A percentile compares a stretch with the other conserved stretches of the same genome.
Evolutionary conservation across 2,888 invertebrate species (phyloP).

Genomic region (Phania funesta): DNA sequence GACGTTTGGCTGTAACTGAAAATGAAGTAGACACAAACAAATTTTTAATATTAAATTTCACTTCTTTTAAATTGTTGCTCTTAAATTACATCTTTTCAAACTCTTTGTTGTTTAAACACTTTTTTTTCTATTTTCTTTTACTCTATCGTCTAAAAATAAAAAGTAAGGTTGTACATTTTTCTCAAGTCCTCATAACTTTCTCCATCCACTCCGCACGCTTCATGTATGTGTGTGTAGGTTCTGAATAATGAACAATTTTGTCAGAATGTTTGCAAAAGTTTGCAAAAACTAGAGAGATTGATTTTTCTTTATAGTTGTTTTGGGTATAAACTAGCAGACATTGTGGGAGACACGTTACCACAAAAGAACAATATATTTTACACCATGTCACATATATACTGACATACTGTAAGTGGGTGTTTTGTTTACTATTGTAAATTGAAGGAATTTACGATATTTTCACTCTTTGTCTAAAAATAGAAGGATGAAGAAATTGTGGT

Average conservation of each 20-base stretch:
- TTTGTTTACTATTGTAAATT: not conserved
- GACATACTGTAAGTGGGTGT: not conserved
- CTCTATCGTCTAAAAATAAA: no score
- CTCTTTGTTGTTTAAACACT: no score
- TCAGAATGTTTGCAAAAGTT: constrained; percentile 4
- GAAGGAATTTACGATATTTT: constrained; percentile 6
- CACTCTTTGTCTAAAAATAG: not conserved
- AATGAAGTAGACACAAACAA: no score
- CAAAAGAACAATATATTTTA: constrained; percentile 26
- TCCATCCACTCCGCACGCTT: not conserved
- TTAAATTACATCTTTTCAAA: no score
- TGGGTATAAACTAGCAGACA: constrained; percentile 53
- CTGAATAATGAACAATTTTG: not conserved
- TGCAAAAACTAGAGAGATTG: constrained; percentile 20
- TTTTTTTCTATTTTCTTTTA: no score
- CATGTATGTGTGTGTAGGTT: not conserved
- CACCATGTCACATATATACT: not conserved
- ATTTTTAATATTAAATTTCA: no score
- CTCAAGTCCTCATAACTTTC: not conserved
- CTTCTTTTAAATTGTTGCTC: no score
- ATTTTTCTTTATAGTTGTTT: not conserved
- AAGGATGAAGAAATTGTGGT: not conserved
- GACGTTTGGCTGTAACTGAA: no score
- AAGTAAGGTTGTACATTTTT: no score
- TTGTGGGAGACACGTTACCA: constrained; percentile 55